phyloP scores from a whole-genome alignment of 2,888 invertebrate species.

The Lasioglossum zephyrum region DNA sequence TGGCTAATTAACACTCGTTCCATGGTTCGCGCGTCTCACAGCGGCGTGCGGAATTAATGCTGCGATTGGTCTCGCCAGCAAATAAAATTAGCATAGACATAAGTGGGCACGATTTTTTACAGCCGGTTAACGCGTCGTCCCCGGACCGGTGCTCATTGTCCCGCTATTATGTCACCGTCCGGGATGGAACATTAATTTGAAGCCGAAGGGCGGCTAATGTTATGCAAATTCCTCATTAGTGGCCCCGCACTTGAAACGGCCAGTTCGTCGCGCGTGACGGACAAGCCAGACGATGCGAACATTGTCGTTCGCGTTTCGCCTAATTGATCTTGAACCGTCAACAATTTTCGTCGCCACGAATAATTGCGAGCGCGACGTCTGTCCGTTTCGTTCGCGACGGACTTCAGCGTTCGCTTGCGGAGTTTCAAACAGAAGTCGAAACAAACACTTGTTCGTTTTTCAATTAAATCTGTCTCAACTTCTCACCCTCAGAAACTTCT shows the following conservation, averaged over 20 bases:
- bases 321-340: slow-evolving; percentile 36
- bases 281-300: slow-evolving; percentile 5
- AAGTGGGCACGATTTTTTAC: slow-evolving; percentile 78
- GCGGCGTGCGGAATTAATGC: slow-evolving; percentile 69
- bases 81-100: slow-evolving; percentile 82
- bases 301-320: slow-evolving; percentile 13
- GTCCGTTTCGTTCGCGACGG: slow-evolving; percentile 2
- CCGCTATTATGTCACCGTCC: slow-evolving; percentile 65
- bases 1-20: slow-evolving; percentile 39
- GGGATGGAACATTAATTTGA: slow-evolving; percentile 43
- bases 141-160: slow-evolving; percentile 69
- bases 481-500: too few relatives aligned
- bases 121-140: slow-evolving; percentile 66
- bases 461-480: neutral
- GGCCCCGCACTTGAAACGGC: slow-evolving; percentile 33
- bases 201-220: neutral
- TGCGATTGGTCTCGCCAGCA: slow-evolving; percentile 77
- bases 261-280: slow-evolving; percentile 16
- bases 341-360: slow-evolving; percentile 23
- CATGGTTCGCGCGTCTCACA: slow-evolving; percentile 1
- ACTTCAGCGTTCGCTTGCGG: too few relatives aligned
- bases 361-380: neutral
- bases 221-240: slow-evolving; percentile 59
- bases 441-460: neutral
- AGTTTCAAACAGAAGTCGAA: neutral